Conservation (phyloP, 2,797 vertebrate species). For the Anguilla obscura region DNA sequence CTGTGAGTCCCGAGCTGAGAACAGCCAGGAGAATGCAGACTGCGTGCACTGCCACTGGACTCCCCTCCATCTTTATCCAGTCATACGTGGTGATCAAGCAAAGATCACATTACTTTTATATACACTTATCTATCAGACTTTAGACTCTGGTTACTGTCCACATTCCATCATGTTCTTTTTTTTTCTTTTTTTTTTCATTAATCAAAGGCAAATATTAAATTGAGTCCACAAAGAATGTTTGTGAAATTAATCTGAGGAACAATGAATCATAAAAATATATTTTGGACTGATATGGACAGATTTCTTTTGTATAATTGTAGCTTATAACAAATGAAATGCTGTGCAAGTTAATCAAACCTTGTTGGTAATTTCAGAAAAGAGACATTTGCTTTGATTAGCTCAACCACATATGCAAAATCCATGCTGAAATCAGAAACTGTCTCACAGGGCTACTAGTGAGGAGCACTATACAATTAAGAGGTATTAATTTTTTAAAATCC, state of each 20-base stretch:
- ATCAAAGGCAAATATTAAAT: neutral
- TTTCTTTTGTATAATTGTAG: neutral
- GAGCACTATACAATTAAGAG: neutral
- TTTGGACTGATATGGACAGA: neutral
- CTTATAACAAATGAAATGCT: neutral
- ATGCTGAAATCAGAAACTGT: neutral
- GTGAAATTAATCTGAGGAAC: neutral
- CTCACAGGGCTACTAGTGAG: neutral
- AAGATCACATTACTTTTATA: neutral
- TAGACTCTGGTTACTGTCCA: conserved; percentile 54
- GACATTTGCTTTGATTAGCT: neutral
- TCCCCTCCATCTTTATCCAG: neutral
- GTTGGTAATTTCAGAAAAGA: neutral
- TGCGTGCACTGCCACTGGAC: conserved; percentile 32
- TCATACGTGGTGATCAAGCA: neutral
- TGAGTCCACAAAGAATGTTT: neutral
- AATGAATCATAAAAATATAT: neutral
- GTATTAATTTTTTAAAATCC: neutral
- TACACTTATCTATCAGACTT: conserved; percentile 3
- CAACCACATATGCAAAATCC: neutral
- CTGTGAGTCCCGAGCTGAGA: conserved; percentile 41
- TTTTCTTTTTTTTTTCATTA: neutral
- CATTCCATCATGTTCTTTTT: neutral
- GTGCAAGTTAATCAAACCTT: neutral
- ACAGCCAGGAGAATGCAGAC: conserved; percentile 49